phyloP scores from a whole-genome alignment of 37 sponge, comb jelly and placozoan genomes.

The Ianthella basta region DNA sequence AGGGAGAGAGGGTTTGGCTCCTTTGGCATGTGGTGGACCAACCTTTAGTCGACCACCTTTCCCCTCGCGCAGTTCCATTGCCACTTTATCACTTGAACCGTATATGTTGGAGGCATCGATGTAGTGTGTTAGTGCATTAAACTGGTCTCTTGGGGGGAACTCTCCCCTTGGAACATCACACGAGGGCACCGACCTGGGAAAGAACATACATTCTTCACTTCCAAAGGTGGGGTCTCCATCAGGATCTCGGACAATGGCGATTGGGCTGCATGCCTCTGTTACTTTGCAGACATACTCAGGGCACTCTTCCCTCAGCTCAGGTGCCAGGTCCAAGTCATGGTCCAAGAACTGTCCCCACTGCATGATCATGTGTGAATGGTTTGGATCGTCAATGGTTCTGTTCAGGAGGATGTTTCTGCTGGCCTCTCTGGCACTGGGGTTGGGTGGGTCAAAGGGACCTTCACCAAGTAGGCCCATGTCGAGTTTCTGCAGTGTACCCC shows the following conservation, averaged over 20 bases:
- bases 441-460: conserved; percentile 58
- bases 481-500: conserved; percentile 53
- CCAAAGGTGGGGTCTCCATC: conserved; percentile 47
- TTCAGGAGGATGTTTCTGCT: conserved; percentile 39
- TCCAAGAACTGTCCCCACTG: conserved; percentile 98
- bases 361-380: conserved; percentile 82
- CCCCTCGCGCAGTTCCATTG: conserved; percentile 38
- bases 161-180: background rate
- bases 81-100: conserved; percentile 45
- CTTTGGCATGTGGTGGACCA: conserved; percentile 10
- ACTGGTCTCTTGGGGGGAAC: conserved; percentile 43
- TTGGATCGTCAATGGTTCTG: conserved; percentile 35
- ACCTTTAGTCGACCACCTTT: conserved; percentile 39
- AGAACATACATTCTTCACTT: background rate
- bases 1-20: conserved; percentile 25
- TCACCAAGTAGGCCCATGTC: background rate
- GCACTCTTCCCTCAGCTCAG: conserved; percentile 31
- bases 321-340: conserved; percentile 71
- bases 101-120: conserved; percentile 79
- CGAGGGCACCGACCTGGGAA: background rate
- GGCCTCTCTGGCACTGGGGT: conserved; percentile 79
- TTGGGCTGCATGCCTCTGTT: conserved; percentile 53
- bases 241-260: conserved; percentile 21
- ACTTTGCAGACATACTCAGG: background rate
- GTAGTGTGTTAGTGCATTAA: conserved; percentile 67